Evolutionary conservation across 2,113 vertebrate genomes (phyloP).

Genomic region (Isurus oxyrinchus): DNA sequence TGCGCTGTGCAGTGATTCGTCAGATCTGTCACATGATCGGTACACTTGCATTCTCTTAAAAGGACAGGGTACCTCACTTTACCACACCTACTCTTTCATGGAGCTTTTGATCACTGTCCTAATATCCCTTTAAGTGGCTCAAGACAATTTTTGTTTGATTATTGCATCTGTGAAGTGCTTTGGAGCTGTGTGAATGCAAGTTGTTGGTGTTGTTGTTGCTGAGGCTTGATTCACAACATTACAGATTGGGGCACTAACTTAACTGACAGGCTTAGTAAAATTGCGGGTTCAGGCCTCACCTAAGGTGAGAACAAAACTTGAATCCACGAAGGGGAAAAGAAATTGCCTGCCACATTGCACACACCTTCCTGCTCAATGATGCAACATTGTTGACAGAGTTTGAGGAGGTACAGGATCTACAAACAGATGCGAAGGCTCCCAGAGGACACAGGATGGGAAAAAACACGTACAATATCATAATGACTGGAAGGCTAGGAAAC

Average conservation of each 20-base stretch:
- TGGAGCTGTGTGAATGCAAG: not conserved
- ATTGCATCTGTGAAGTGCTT: not conserved
- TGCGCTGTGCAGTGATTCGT: too few species aligned
- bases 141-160: too few species aligned
- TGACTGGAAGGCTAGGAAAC: constrained; percentile 23
- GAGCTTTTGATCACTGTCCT: not conserved
- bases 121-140: not conserved
- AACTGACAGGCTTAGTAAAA: not conserved
- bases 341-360: not conserved
- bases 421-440: constrained; percentile 16
- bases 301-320: not conserved
- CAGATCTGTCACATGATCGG: too few species aligned
- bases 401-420: constrained; percentile 7
- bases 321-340: not conserved
- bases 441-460: not conserved
- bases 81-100: too few species aligned
- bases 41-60: too few species aligned
- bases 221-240: not conserved
- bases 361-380: constrained; percentile 28
- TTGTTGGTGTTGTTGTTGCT: not conserved
- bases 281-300: not conserved
- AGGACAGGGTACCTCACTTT: too few species aligned
- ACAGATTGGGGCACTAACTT: not conserved
- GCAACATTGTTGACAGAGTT: constrained; percentile 10
- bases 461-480: constrained; percentile 20